phyloP scores from a whole-genome alignment of 1,140 invertebrate species.

The Ylistrum balloti region DNA sequence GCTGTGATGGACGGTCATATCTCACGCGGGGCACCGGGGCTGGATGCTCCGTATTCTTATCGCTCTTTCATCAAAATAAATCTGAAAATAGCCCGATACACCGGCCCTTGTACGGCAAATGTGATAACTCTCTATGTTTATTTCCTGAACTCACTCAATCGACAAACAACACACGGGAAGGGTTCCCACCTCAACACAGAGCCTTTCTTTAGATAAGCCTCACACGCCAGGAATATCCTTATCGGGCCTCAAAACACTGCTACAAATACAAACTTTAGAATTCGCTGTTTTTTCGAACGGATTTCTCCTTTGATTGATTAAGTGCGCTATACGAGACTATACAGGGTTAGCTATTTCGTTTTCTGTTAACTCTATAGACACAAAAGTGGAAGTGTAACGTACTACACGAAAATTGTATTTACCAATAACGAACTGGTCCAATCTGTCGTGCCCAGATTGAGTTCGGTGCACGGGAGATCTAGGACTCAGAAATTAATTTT shows the following conservation, averaged over 20 bases:
- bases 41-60: constrained; percentile 25
- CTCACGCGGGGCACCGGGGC: constrained; percentile 17
- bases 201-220: background rate
- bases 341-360: constrained; percentile 9
- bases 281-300: background rate
- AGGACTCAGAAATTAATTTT: constrained; percentile 30
- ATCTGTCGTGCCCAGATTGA: constrained; percentile 24
- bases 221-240: background rate
- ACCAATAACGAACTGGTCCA: constrained; percentile 9
- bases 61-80: constrained; percentile 39
- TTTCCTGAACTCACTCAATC: constrained; percentile 1
- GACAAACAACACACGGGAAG: constrained; percentile 36
- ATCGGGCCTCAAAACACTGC: background rate
- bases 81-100: constrained; percentile 9
- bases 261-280: constrained; percentile 34
- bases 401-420: constrained; percentile 20
- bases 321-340: constrained; percentile 2
- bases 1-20: constrained; percentile 31
- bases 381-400: background rate
- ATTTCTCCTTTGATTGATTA: constrained; percentile 12
- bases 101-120: background rate
- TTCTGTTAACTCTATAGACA: background rate
- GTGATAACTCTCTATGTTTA: background rate
- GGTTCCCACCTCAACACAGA: background rate
- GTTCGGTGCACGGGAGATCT: background rate